Conservation (phyloP, 2,113 vertebrate genomes). For the Lamprologus speciosus region DNA sequence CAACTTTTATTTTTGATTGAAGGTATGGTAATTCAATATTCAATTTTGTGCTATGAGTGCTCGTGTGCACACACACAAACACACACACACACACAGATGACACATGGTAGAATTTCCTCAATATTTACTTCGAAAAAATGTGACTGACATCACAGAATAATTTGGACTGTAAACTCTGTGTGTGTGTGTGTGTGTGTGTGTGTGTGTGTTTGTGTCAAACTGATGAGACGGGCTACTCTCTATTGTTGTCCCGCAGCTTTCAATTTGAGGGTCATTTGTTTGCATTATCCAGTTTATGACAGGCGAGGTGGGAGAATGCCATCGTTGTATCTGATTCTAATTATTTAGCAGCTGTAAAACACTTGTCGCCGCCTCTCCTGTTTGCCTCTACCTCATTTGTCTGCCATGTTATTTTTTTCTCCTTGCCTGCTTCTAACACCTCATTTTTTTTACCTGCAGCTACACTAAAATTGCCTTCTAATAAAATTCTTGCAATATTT, state of each 20-base stretch:
- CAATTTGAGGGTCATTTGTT: constrained; percentile 53
- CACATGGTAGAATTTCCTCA: constrained; percentile 20
- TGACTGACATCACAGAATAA: constrained; percentile 28
- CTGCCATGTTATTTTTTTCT: neutral
- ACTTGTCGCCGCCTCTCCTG: constrained; percentile 17
- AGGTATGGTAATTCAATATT: constrained; percentile 17
- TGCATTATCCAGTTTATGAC: constrained; percentile 46
- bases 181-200: neutral
- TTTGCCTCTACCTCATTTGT: constrained; percentile 30
- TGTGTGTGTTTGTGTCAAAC: neutral
- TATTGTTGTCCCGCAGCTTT: constrained; percentile 13
- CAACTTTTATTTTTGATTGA: neutral
- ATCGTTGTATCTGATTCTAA: constrained; percentile 41
- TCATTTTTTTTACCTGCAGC: neutral
- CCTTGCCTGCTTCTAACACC: neutral
- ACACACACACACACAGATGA: neutral
- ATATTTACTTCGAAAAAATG: constrained; percentile 45
- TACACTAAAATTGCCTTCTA: neutral
- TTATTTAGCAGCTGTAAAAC: constrained; percentile 53
- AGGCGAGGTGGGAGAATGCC: constrained; percentile 33
- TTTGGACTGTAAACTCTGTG: constrained; percentile 33
- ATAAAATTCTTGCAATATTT: neutral
- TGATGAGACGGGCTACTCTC: neutral
- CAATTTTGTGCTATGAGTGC: neutral
- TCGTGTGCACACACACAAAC: neutral